A percentile compares a stretch with the other conserved stretches of the same genome.
Evolutionary conservation across 2,888 invertebrate genomes (phyloP).

Genomic region (Dolomedes plantarius): DNA sequence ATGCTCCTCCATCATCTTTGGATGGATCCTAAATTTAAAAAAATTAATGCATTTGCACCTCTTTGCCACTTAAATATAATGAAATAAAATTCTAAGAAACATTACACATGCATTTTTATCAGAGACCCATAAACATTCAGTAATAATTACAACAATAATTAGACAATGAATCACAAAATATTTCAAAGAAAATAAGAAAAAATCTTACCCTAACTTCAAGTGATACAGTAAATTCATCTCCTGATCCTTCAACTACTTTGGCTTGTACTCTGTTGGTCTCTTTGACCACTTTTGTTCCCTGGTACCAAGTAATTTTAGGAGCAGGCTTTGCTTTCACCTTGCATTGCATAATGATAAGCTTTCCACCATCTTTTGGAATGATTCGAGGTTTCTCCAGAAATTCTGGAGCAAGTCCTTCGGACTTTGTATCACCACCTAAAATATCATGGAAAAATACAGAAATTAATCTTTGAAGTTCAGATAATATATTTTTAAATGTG

Average conservation of each 20-base stretch:
- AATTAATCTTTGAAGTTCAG: too few species aligned
- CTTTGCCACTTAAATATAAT: too few species aligned
- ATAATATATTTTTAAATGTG: too few species aligned
- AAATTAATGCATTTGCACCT: background rate
- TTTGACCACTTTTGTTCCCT: conserved; percentile 89
- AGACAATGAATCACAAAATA: too few species aligned
- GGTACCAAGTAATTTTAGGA: conserved; percentile 96
- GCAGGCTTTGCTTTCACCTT: conserved; percentile 92
- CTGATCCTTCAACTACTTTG: conserved; percentile 63
- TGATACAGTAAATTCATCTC: conserved; percentile 73
- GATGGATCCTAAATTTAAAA: conserved; percentile 74
- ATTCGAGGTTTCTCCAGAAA: conserved; percentile 99
- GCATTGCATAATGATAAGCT: conserved; percentile 97
- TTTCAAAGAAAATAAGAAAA: too few species aligned
- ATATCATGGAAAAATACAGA: too few species aligned
- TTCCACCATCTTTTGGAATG: conserved; percentile 98
- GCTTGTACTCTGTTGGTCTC: conserved; percentile 78
- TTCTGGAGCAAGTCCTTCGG: conserved; percentile 90
- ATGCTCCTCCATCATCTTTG: conserved; percentile 79
- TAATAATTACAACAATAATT: too few species aligned
- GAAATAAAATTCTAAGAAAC: too few species aligned
- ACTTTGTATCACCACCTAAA: conserved; percentile 32
- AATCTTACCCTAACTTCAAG: conserved; percentile 73
- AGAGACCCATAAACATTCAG: too few species aligned
- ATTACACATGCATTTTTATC: too few species aligned